These are phyloP conservation scores for Rhogogaster chlorosoma DNA, from an alignment of 2,888 invertebrate species.

Conservation along the genomic window DNA sequence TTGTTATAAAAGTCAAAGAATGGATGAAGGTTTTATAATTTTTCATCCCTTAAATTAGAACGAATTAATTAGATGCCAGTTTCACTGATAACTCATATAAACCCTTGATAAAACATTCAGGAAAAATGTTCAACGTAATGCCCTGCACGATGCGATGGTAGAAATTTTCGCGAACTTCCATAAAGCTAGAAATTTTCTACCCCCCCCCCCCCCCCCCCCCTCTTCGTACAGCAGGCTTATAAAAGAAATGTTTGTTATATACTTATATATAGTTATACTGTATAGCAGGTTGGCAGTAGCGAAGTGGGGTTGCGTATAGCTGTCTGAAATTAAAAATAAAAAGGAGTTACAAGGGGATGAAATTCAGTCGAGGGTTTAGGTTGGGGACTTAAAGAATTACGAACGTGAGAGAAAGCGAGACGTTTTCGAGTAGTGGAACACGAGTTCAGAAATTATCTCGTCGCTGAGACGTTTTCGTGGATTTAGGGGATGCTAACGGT, in stretches of 20 bases:
- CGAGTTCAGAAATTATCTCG: constrained; percentile 47
- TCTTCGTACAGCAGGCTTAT: too few species aligned
- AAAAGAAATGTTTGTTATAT: background rate
- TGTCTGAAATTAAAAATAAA: constrained; percentile 40
- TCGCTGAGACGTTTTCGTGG: constrained; percentile 32
- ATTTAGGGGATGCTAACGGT: constrained; percentile 43
- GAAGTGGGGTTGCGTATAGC: background rate
- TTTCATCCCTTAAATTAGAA: too few species aligned
- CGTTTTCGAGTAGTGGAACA: constrained; percentile 19
- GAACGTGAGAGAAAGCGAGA: background rate
- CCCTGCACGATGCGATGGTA: too few species aligned
- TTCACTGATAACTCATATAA: too few species aligned
- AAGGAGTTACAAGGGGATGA: constrained; percentile 38
- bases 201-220: too few species aligned
- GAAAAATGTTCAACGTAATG: too few species aligned
- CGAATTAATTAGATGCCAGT: too few species aligned
- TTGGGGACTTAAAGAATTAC: background rate
- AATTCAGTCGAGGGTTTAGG: background rate
- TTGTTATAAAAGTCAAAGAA: too few species aligned
- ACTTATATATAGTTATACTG: background rate
- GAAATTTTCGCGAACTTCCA: too few species aligned
- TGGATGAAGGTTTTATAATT: too few species aligned
- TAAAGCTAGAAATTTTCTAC: background rate
- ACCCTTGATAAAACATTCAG: too few species aligned
- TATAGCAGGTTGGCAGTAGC: background rate